These are phyloP conservation scores for Strigamia transsilvanica DNA, from an alignment of 2,888 invertebrate species.

Conservation along the genomic window DNA sequence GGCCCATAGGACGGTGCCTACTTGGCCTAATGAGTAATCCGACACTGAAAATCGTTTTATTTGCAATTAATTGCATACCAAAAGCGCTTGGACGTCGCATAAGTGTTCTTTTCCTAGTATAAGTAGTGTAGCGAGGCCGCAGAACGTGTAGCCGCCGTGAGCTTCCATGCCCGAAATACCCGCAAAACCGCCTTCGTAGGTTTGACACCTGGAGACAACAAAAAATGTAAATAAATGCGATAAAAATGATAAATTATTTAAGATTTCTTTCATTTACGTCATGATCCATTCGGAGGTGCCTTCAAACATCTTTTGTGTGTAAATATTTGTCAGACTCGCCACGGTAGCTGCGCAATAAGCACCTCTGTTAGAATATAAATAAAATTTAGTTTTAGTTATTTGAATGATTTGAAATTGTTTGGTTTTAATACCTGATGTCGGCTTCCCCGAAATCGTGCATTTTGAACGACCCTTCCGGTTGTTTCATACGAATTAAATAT, in stretches of 20 bases:
- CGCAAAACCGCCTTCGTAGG: conserved; percentile 98
- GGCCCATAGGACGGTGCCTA: too few species aligned
- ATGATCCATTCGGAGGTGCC: conserved; percentile 92
- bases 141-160: conserved; percentile 99
- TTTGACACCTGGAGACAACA: conserved; percentile 82
- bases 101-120: conserved; percentile 79
- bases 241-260: background rate
- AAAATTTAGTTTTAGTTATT: conserved; percentile 3
- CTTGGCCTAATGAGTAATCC: too few species aligned
- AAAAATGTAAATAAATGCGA: background rate
- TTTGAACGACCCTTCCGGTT: conserved; percentile 87
- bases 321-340: conserved; percentile 84
- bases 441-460: conserved; percentile 93
- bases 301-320: conserved; percentile 79
- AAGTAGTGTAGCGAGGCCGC: conserved; percentile 89
- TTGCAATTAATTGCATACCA: conserved; percentile 65
- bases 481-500: conserved; percentile 81
- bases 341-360: conserved; percentile 96
- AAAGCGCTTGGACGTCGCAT: conserved; percentile 78
- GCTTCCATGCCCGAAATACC: conserved; percentile 95
- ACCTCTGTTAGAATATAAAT: conserved; percentile 70
- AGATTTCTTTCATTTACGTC: conserved; percentile 64
- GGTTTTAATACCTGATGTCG: conserved; percentile 72
- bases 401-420: conserved; percentile 42
- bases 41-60: too few species aligned